Conservation (phyloP, 2,113 vertebrate genomes). For the Myanophis thanlyinensis region DNA sequence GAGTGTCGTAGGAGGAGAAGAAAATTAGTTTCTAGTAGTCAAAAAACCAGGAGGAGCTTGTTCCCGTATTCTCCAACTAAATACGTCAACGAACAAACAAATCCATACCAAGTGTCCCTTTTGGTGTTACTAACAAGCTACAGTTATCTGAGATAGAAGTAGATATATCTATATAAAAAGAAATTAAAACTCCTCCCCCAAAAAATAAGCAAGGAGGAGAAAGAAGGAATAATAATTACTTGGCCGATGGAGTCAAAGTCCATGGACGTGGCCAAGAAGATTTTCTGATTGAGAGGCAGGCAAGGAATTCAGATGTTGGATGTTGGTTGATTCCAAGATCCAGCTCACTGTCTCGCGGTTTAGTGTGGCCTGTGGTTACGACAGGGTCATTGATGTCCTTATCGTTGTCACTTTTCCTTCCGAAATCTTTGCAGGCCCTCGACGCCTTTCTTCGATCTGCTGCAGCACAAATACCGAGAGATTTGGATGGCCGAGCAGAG, state of each 20-base stretch:
- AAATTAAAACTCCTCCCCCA: neutral
- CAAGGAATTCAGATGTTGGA: neutral
- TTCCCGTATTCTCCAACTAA: neutral
- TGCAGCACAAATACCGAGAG: constrained; percentile 81
- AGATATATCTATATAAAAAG: neutral
- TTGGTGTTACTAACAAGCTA: neutral
- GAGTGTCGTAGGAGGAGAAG: neutral
- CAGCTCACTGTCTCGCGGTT: neutral
- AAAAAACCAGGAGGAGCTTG: neutral
- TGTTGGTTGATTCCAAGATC: neutral
- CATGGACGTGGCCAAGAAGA: neutral
- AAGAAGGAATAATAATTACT: neutral
- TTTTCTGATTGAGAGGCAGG: neutral
- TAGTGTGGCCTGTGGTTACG: neutral
- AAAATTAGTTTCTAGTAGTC: neutral
- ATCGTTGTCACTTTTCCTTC: neutral
- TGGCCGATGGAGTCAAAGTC: neutral
- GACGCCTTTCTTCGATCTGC: constrained; percentile 77
- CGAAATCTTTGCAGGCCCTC: constrained; percentile 66
- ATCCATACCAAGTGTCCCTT: neutral
- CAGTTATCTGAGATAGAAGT: neutral
- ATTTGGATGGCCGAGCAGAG: constrained; percentile 81
- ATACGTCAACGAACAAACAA: neutral
- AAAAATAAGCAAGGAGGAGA: neutral
- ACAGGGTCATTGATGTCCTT: neutral